A percentile compares a stretch with the other conserved stretches of the same genome.
Conservation (phyloP, 2,797 vertebrate species). For the Peromyscus melanophrys region DNA sequence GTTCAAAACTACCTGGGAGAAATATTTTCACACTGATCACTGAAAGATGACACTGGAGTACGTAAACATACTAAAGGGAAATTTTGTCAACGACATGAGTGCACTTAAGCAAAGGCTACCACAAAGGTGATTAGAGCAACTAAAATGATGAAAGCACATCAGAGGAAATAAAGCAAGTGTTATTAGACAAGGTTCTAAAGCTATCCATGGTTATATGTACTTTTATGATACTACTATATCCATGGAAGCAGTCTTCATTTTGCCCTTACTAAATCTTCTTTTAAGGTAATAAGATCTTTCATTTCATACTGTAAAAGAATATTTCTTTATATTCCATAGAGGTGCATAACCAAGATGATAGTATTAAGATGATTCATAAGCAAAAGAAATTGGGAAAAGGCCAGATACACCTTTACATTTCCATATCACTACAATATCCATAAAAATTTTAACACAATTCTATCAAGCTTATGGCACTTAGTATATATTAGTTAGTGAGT, state of each 20-base stretch:
- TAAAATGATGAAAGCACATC: slow-evolving; percentile 36
- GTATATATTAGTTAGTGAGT: slow-evolving; percentile 48
- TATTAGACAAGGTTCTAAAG: slow-evolving; percentile 1
- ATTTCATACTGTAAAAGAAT: slow-evolving; percentile 50
- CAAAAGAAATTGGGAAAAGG: slow-evolving; percentile 4
- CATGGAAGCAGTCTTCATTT: slow-evolving; percentile 55
- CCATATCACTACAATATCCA: slow-evolving; percentile 28
- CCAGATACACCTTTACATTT: slow-evolving; percentile 32
- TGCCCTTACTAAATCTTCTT: slow-evolving; percentile 61
- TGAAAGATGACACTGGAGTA: not conserved
- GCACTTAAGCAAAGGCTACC: slow-evolving; percentile 37
- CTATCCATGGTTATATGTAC: not conserved
- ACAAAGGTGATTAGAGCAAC: slow-evolving; percentile 19
- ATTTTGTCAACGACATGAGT: slow-evolving; percentile 29
- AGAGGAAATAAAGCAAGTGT: slow-evolving; percentile 36
- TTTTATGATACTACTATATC: slow-evolving; percentile 21
- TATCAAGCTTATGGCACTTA: slow-evolving; percentile 31
- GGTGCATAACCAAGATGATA: slow-evolving; percentile 50
- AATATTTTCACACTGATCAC: slow-evolving; percentile 40
- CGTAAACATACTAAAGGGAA: slow-evolving; percentile 26
- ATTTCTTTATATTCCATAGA: slow-evolving; percentile 39
- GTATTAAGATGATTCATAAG: slow-evolving; percentile 55
- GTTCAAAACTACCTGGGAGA: slow-evolving; percentile 42
- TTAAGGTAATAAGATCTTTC: slow-evolving; percentile 42
- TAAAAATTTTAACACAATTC: slow-evolving; percentile 53